Base-by-base conservation (phyloP, 2,797 vertebrate genomes). In the Tokudaia tokunoshimensis region DNA sequence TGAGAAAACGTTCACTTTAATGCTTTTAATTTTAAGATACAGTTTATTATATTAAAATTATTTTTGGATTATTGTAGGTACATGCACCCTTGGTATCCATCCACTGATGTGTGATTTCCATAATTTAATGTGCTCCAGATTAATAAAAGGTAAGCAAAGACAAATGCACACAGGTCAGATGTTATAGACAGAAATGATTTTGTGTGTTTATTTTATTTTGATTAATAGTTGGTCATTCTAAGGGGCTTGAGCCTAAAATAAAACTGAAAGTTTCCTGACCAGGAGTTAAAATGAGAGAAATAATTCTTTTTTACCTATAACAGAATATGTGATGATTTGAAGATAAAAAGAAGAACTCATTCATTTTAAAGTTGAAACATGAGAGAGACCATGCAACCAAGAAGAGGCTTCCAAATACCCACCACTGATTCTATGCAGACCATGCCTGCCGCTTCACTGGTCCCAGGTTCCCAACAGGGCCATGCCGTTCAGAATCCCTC, bases 141-240 rank as follows among this genome's bases (percentile, higher is more conserved):
- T 65, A 81, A 88, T 75, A 92, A 86, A 96, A 94, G 75, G 83
- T 26, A 57, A 76, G 17, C 70, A 91, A 82, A 76, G 83, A 79
- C 24, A 85, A 93, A 94, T 26, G 96, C n/a, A 83, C 0, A 80
- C 70, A 93, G 19, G 34, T 26, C 20, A 92, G 11, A 44, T 86
- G 34, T 80, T 80, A 63, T 11, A 59, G 12, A 19, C n/a, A 63
- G 34, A 19, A 55, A 47, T 34, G 37, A 19, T 74, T 57, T 88
- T 88, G 5, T 59, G 15, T 26, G 15, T 31, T 41, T 61, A 22
- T 59, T 82, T 72, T 70, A 24, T 24, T 92, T 92, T 80, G 84
- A 52, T 6, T 95, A 93, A 96, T 15, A 6, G 17, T 44, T 84
- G 63, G 1, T 67, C 31, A 67, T 22, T 29, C 37, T 63, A 63